Evolutionary conservation across 1,140 invertebrate species (phyloP), one percentile per base, ranked within the genome.

Genomic region (Drosophila azteca): DNA sequence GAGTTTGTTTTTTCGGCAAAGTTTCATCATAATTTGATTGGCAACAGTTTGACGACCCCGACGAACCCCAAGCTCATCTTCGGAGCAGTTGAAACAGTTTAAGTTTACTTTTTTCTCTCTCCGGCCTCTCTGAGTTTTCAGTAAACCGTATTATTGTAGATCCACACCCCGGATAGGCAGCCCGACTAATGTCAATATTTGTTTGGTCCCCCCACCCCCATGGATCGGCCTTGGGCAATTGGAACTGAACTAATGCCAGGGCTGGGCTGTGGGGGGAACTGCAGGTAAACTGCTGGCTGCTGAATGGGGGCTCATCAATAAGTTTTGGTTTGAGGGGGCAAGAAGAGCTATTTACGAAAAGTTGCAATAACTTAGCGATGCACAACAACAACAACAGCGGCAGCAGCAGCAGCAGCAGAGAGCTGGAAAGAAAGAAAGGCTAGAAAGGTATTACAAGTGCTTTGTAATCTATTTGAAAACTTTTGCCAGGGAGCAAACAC

Each of bases 381-480:
- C 55, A 65, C 44, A 71, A 63, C 66, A 50, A 31, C 41, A 39
- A 8, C 3, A 51, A 1, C 17, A 20, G 17, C 17, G 1, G 17
- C 17, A 39, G 11, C 3, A 51, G 17, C 17, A 20, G 17, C 17
- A 20, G 17, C 17, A 20, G 17, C 17, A 20, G 17, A 20, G 17
- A 20, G 17, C 17, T 20, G 17, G 17, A 20, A 20, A 20, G 17
- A 20, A 20, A 20, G 66, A 20, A 64, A 67, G 49, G n/a, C 59
- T n/a, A n/a, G n/a, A n/a, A 80, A 75, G 82, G 55, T 88, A 67
- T 74, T 64, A 70, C 78, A 87, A 88, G 66, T 82, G 83, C 82
- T 87, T 79, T 82, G 79, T 79, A 87, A 88, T 88, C 82, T 77
- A 88, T 87, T 88, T 88, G 63, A 82, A 76, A 87, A 87, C 51